These are phyloP conservation scores for Pinctada fucata DNA, from an alignment of 2,888 invertebrate genomes.

Conservation along the genomic window DNA sequence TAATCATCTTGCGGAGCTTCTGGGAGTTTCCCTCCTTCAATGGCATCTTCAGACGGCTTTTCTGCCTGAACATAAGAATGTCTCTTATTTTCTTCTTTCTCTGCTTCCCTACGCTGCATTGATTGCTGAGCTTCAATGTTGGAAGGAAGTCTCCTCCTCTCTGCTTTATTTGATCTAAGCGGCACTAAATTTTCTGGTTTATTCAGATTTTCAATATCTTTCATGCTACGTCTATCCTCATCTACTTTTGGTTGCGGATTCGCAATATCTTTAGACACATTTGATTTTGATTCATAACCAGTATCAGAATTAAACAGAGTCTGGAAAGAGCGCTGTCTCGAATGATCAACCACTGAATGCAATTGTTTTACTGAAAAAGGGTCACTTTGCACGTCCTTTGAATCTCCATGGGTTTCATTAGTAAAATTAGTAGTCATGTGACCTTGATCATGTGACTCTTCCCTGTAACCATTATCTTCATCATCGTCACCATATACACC, in stretches of 20 bases:
- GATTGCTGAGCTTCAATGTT: neutral
- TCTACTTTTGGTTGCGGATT: conserved; percentile 1
- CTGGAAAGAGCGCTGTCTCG: neutral
- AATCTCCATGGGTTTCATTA: neutral
- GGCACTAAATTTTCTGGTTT: conserved; percentile 35
- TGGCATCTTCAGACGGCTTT: conserved; percentile 25
- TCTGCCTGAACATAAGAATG: conserved; percentile 34
- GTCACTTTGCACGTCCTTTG: neutral
- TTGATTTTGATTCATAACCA: conserved; percentile 3
- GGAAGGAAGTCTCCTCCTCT: conserved; percentile 10
- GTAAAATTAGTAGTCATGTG: neutral
- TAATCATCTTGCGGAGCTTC: neutral
- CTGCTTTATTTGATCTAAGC: conserved; percentile 10
- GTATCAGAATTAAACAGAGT: conserved; percentile 5
- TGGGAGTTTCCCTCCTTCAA: conserved; percentile 20
- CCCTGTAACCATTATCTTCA: conserved; percentile 47
- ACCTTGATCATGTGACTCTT: neutral
- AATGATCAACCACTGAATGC: neutral
- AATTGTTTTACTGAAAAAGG: neutral
- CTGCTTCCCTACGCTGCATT: neutral
- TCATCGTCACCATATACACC: conserved; percentile 59
- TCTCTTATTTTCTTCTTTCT: conserved; percentile 6
- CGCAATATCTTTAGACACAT: neutral
- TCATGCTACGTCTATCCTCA: neutral
- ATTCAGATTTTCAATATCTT: neutral